Conservation (phyloP, 2,888 invertebrate genomes). For the Steromphala cineraria region DNA sequence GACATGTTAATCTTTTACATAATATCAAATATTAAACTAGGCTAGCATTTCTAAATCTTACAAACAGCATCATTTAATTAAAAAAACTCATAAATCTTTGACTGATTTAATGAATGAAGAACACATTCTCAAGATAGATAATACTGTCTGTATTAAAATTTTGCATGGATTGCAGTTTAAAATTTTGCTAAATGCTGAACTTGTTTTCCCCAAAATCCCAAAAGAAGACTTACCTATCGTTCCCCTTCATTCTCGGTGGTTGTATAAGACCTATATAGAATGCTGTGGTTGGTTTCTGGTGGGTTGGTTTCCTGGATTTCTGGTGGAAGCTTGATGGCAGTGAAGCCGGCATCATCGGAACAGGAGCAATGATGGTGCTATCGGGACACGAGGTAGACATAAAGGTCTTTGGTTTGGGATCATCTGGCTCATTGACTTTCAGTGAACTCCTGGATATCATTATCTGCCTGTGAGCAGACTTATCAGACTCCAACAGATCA, state of each 20-base stretch:
- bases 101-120: too few species aligned
- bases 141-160: too few species aligned
- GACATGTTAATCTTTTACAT: too few species aligned
- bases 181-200: too few species aligned
- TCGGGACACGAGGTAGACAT: constrained; percentile 88
- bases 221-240: not conserved
- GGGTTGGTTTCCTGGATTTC: constrained; percentile 15
- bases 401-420: constrained; percentile 72
- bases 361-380: constrained; percentile 66
- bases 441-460: constrained; percentile 76
- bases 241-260: not conserved
- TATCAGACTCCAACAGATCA: constrained; percentile 87
- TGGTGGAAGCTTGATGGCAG: constrained; percentile 67
- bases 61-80: too few species aligned
- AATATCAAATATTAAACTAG: too few species aligned
- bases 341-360: constrained; percentile 78
- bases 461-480: constrained; percentile 88
- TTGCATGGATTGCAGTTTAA: too few species aligned
- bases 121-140: too few species aligned
- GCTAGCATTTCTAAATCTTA: too few species aligned
- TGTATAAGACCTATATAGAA: not conserved
- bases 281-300: not conserved
- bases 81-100: too few species aligned
- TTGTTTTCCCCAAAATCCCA: not conserved
- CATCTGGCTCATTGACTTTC: constrained; percentile 27